These are phyloP conservation scores for Branchellion lobata DNA, from an alignment of 2,888 invertebrate genomes.

Conservation along the genomic window DNA sequence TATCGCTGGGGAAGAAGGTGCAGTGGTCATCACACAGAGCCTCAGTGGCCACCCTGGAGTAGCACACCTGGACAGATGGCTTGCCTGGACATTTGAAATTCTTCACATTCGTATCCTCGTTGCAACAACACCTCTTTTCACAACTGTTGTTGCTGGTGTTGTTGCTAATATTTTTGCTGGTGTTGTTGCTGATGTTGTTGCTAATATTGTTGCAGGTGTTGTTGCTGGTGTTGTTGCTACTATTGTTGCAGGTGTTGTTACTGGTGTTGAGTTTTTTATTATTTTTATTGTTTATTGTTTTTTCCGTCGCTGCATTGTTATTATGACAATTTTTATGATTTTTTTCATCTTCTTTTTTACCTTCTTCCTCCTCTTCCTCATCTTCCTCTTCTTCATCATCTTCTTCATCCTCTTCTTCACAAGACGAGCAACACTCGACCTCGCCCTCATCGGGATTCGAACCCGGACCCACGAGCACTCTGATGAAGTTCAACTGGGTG, in stretches of 20 bases:
- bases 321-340: too few species aligned
- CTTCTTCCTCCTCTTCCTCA: too few species aligned
- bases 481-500: conserved; percentile 20
- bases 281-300: too few species aligned
- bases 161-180: not conserved
- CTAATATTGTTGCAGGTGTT: too few species aligned
- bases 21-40: not conserved
- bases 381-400: not conserved
- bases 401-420: too few species aligned
- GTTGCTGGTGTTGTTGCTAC: too few species aligned
- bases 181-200: conserved; percentile 26
- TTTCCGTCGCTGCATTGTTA: too few species aligned
- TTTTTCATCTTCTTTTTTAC: too few species aligned
- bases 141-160: not conserved
- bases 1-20: not conserved
- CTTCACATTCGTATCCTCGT: not conserved
- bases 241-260: too few species aligned
- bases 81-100: not conserved
- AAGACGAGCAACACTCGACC: not conserved
- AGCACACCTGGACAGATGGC: not conserved
- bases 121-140: too few species aligned
- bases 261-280: too few species aligned
- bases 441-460: not conserved
- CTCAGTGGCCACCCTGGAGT: not conserved
- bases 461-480: not conserved